These are phyloP conservation scores for Melanitta fusca DNA, from an alignment of 2,797 vertebrate genomes.

Conservation along the genomic window DNA sequence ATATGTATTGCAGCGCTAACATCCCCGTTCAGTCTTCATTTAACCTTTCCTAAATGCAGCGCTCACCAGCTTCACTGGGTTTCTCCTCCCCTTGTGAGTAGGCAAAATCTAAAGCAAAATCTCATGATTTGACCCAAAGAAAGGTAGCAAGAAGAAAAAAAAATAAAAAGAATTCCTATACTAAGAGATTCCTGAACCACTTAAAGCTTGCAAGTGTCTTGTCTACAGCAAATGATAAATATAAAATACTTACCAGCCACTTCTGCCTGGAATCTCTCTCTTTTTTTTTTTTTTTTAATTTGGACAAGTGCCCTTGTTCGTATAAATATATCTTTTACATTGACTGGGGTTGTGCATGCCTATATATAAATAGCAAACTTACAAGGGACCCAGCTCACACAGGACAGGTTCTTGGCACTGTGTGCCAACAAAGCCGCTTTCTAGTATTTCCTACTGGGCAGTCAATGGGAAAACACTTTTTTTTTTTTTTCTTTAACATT, in stretches of 20 bases:
- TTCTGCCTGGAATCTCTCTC: background rate
- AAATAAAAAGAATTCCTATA: fast-evolving
- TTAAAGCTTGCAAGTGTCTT: background rate
- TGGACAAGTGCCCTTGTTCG: background rate
- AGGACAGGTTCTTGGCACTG: background rate
- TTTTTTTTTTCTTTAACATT: too few species aligned
- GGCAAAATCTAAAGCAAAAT: background rate
- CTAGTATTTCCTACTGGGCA: background rate
- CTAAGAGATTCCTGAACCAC: background rate
- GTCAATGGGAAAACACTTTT: background rate
- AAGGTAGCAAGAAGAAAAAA: background rate
- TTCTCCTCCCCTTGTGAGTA: background rate
- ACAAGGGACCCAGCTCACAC: background rate
- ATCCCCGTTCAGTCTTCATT: background rate
- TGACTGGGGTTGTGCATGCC: background rate
- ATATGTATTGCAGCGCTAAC: background rate
- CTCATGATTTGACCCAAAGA: background rate
- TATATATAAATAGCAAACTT: background rate
- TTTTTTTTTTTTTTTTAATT: background rate
- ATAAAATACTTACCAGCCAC: background rate
- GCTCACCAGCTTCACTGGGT: fast-evolving
- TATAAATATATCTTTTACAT: background rate
- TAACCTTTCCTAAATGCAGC: background rate
- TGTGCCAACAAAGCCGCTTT: background rate
- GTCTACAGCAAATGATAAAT: background rate